These are phyloP conservation scores for Sebastes miniatus DNA, from an alignment of 2,797 vertebrate species.

Conservation along the genomic window DNA sequence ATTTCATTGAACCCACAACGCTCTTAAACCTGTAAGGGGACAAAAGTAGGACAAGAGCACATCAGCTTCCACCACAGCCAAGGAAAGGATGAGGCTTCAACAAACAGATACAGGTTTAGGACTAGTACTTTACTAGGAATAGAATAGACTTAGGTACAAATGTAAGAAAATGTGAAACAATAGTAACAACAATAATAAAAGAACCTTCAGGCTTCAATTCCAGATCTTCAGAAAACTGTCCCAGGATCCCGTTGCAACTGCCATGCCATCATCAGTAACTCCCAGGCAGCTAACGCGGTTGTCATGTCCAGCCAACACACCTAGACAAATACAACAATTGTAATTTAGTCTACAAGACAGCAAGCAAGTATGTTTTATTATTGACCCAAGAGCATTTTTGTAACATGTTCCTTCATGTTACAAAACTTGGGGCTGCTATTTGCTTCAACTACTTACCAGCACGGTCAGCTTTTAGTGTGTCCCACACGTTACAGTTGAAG, in stretches of 20 bases:
- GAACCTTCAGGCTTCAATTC: constrained; percentile 94
- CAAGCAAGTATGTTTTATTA: neutral
- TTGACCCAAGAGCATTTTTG: neutral
- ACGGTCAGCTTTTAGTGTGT: constrained; percentile 97
- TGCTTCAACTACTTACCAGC: constrained; percentile 82
- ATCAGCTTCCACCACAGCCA: constrained; percentile 2
- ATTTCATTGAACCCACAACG: constrained; percentile 15
- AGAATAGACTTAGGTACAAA: constrained; percentile 26
- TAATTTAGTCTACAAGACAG: neutral
- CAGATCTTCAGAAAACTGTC: constrained; percentile 99
- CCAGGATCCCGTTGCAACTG: constrained; percentile 99
- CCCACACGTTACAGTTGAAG: constrained; percentile 99
- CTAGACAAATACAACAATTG: constrained; percentile 67
- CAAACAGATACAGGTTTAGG: constrained; percentile 12
- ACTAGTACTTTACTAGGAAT: constrained; percentile 10
- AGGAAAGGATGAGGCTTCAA: constrained; percentile 8
- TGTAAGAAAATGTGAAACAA: constrained; percentile 10
- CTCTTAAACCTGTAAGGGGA: neutral
- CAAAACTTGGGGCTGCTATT: neutral
- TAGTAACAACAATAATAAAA: neutral
- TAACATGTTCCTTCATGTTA: neutral
- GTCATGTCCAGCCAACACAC: constrained; percentile 97
- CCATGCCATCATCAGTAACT: constrained; percentile 99
- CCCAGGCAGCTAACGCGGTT: constrained; percentile 99
- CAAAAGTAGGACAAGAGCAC: neutral